phyloP scores from a whole-genome alignment of 2,797 vertebrate species.

The Protonibea diacanthus region DNA sequence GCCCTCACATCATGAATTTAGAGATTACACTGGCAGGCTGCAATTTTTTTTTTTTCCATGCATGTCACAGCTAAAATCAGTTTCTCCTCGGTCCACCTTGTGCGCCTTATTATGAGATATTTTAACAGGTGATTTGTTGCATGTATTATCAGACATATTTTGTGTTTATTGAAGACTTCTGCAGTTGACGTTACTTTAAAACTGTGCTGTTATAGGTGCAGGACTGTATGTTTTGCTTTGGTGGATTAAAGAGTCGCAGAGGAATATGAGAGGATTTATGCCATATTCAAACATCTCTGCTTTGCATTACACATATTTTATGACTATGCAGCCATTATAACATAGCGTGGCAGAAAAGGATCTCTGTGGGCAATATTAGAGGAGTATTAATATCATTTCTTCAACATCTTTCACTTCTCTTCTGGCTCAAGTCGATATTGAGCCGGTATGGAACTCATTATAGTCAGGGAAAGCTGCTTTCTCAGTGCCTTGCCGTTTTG shows the following conservation, averaged over 20 bases:
- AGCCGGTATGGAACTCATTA: constrained; percentile 78
- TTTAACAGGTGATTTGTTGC: constrained; percentile 33
- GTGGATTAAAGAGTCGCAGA: constrained; percentile 45
- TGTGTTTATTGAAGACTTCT: constrained; percentile 11
- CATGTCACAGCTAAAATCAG: constrained; percentile 23
- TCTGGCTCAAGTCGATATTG: constrained; percentile 56
- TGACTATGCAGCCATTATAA: constrained; percentile 56
- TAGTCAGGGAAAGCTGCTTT: constrained; percentile 46
- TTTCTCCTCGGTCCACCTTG: constrained; percentile 23
- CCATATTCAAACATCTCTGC: constrained; percentile 57
- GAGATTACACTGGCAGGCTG: constrained; percentile 6
- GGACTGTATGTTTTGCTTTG: constrained; percentile 21
- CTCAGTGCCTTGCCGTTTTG: constrained; percentile 63
- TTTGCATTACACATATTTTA: constrained; percentile 66
- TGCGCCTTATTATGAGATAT: constrained; percentile 13
- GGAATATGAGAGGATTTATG: constrained; percentile 52
- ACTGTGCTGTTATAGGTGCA: not conserved
- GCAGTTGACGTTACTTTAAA: not conserved
- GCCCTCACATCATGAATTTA: not conserved
- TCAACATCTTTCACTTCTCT: constrained; percentile 66
- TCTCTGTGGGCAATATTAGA: constrained; percentile 61
- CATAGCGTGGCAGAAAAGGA: constrained; percentile 57
- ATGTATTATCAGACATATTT: constrained; percentile 11
- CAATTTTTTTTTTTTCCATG: constrained; percentile 1
- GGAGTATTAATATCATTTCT: constrained; percentile 69